Conservation (phyloP, 1,140 invertebrate genomes). For the Idris sp. region DNA sequence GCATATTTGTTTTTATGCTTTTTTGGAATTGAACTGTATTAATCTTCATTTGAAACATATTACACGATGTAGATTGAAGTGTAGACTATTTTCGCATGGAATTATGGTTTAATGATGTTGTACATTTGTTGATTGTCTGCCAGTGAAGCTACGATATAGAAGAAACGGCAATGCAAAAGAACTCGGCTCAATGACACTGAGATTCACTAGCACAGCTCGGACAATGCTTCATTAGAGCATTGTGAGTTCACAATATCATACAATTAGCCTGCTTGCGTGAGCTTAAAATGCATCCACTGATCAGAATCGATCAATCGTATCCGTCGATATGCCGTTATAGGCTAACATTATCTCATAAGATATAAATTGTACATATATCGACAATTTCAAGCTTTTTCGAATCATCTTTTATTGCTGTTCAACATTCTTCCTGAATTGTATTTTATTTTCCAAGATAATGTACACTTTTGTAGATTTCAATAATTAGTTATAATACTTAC, state of each 20-base stretch:
- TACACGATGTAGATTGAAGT: slow-evolving; percentile 27
- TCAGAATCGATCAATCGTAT: slow-evolving; percentile 70
- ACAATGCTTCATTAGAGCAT: slow-evolving; percentile 78
- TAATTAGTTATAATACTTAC: too few species aligned
- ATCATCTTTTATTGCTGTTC: slow-evolving; percentile 1
- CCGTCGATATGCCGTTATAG: slow-evolving; percentile 69
- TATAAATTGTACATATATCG: slow-evolving; percentile 49
- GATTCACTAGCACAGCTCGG: slow-evolving; percentile 61
- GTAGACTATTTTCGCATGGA: slow-evolving; percentile 25
- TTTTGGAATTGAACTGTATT: slow-evolving; percentile 24
- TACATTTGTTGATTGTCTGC: slow-evolving; percentile 34
- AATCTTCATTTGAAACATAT: slow-evolving; percentile 29
- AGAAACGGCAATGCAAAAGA: slow-evolving; percentile 44
- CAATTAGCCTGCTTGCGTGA: slow-evolving; percentile 73
- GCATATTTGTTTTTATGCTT: too few species aligned
- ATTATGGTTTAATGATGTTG: slow-evolving; percentile 52
- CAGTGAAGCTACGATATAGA: slow-evolving; percentile 40
- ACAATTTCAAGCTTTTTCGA: slow-evolving; percentile 18
- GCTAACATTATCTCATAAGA: slow-evolving; percentile 70
- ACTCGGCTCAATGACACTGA: slow-evolving; percentile 61
- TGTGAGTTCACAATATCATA: slow-evolving; percentile 75
- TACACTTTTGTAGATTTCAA: too few species aligned
- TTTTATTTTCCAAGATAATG: too few species aligned
- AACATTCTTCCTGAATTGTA: too few species aligned
- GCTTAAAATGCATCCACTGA: slow-evolving; percentile 71